These are phyloP conservation scores for Alethe diademata DNA, from an alignment of 2,113 vertebrate genomes.

Conservation along the genomic window DNA sequence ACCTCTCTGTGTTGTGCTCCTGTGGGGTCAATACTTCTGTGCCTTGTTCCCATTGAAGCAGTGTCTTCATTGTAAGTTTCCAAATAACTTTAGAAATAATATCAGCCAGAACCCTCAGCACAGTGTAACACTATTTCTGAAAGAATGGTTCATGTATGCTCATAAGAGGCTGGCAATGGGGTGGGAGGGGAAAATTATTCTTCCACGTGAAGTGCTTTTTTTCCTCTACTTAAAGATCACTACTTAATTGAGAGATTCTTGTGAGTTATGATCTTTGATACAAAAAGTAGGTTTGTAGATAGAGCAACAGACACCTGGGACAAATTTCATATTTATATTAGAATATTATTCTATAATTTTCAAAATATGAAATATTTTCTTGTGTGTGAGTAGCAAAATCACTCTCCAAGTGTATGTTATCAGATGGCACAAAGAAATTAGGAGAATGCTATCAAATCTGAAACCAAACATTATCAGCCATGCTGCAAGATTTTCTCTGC, in stretches of 20 bases:
- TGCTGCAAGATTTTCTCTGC: neutral
- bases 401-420: neutral
- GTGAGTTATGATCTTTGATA: neutral
- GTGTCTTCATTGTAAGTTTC: neutral
- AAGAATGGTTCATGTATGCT: neutral
- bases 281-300: neutral
- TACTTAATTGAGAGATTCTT: neutral
- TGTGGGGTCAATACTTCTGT: neutral
- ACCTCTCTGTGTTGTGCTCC: neutral
- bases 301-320: neutral
- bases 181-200: fast-evolving
- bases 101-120: neutral
- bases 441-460: neutral
- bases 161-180: fast-evolving
- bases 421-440: neutral
- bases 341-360: neutral
- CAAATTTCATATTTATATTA: neutral
- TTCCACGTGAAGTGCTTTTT: neutral
- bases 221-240: neutral
- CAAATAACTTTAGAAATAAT: neutral
- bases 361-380: neutral
- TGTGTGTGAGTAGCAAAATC: neutral
- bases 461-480: neutral
- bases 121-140: neutral
- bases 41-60: neutral